Conservation (phyloP, 2,888 invertebrate genomes). For the Parelbella ahira region DNA sequence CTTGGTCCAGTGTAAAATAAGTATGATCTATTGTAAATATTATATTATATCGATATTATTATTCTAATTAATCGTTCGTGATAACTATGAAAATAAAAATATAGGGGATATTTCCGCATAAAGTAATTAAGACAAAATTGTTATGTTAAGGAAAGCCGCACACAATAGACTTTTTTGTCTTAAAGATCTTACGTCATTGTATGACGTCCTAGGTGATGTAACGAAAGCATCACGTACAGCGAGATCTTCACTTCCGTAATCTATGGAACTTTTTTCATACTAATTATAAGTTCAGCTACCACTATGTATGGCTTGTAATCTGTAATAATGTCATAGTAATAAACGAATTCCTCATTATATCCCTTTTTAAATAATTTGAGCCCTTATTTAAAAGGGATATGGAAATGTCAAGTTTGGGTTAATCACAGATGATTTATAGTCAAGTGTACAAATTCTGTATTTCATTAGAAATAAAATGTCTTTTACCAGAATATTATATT, state of each 20-base stretch:
- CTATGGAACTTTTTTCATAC: too few relatives aligned
- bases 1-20: conserved; percentile 51
- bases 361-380: conserved; percentile 77
- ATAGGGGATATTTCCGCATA: conserved; percentile 1
- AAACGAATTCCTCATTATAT: conserved; percentile 42
- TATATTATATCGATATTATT: conserved; percentile 29
- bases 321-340: too few relatives aligned
- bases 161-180: too few relatives aligned
- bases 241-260: too few relatives aligned
- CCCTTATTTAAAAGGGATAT: conserved; percentile 79
- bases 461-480: conserved; percentile 21
- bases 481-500: conserved; percentile 1
- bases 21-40: conserved; percentile 34
- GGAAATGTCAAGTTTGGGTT: conserved; percentile 41
- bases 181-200: too few relatives aligned
- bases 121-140: background rate
- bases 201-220: too few relatives aligned
- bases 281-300: too few relatives aligned
- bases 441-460: conserved; percentile 27
- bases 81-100: conserved; percentile 17
- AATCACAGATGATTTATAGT: conserved; percentile 30
- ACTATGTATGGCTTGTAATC: too few relatives aligned
- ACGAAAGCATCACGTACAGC: too few relatives aligned
- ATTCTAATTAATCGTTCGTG: conserved; percentile 7
- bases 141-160: background rate